phyloP scores from a whole-genome alignment of 2,888 invertebrate genomes.

The Tortrix viridana region DNA sequence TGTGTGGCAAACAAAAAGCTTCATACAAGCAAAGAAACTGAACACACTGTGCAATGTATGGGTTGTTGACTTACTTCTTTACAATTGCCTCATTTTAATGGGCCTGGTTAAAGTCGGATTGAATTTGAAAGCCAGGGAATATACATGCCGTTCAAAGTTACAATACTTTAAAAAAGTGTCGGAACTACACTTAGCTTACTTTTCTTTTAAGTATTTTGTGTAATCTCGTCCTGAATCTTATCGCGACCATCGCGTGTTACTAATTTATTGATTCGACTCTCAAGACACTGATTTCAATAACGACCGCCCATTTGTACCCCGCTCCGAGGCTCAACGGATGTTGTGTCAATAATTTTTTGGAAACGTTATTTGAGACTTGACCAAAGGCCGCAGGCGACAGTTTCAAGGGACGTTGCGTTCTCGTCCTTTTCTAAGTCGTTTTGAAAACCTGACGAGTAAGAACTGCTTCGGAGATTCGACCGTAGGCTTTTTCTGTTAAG shows the following conservation, averaged over 20 bases:
- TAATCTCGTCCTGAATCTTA: slow-evolving; percentile 15
- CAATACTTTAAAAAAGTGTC: slow-evolving; percentile 8
- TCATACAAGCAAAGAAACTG: slow-evolving; percentile 50
- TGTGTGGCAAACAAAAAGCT: slow-evolving; percentile 72
- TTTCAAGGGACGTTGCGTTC: slow-evolving; percentile 44
- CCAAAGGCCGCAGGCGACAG: slow-evolving; percentile 54
- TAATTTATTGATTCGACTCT: slow-evolving; percentile 51
- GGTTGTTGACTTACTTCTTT: slow-evolving; percentile 70
- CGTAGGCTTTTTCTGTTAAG: slow-evolving; percentile 20
- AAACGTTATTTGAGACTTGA: slow-evolving; percentile 53
- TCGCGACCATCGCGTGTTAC: slow-evolving; percentile 52
- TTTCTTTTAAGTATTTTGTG: background rate
- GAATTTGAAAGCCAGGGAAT: slow-evolving; percentile 35
- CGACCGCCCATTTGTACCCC: slow-evolving; percentile 51
- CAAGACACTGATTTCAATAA: slow-evolving; percentile 49
- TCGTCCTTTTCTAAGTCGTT: slow-evolving; percentile 43
- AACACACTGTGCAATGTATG: slow-evolving; percentile 56
- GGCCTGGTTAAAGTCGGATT: slow-evolving; percentile 37
- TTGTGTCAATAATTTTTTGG: slow-evolving; percentile 54
- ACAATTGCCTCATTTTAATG: slow-evolving; percentile 50
- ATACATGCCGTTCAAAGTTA: background rate
- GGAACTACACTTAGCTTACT: background rate
- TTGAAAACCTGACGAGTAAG: slow-evolving; percentile 25
- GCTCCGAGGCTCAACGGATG: slow-evolving; percentile 54
- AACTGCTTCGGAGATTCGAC: background rate